A percentile compares a stretch with the other conserved stretches of the same genome.
phyloP scores from a whole-genome alignment of 64 coral and sea anemone genomes.

The Montipora cactus region DNA sequence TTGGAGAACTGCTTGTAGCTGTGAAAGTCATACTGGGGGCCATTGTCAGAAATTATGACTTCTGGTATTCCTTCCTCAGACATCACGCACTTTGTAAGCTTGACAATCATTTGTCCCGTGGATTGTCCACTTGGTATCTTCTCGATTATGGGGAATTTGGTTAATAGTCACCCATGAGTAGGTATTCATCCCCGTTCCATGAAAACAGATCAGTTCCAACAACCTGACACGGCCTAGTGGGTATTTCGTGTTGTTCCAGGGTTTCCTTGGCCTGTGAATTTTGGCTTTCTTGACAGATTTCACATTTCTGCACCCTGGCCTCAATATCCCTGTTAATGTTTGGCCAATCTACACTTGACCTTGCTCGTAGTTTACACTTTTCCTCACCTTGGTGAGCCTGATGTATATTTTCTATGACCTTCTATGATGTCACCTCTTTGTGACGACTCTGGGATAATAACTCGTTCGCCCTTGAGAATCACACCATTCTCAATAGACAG shows the following conservation, averaged over 20 bases:
- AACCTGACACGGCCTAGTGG: not conserved
- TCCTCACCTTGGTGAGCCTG: no score
- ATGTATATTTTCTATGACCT: no score
- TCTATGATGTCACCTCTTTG: not conserved
- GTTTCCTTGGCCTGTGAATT: not conserved
- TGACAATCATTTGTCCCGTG: conserved; percentile 27
- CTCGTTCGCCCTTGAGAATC: conserved; percentile 13
- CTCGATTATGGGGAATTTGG: conserved; percentile 18
- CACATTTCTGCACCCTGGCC: not conserved
- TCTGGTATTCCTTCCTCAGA: not conserved
- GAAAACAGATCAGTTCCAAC: not conserved
- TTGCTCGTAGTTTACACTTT: not conserved
- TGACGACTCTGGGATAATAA: conserved; percentile 1
- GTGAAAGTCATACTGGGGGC: conserved; percentile 5
- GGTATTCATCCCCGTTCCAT: not conserved
- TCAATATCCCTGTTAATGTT: conserved; percentile 6
- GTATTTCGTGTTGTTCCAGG: conserved; percentile 4
- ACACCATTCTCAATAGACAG: not conserved
- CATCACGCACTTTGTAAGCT: conserved; percentile 8
- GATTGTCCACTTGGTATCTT: conserved; percentile 45
- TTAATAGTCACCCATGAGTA: conserved; percentile 30
- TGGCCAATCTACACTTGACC: not conserved
- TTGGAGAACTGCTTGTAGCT: conserved; percentile 26
- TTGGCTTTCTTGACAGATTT: conserved; percentile 26
- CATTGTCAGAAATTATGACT: conserved; percentile 23